These are phyloP conservation scores for Cryptocephalus moraei DNA, from an alignment of 2,888 invertebrate genomes.

Conservation along the genomic window DNA sequence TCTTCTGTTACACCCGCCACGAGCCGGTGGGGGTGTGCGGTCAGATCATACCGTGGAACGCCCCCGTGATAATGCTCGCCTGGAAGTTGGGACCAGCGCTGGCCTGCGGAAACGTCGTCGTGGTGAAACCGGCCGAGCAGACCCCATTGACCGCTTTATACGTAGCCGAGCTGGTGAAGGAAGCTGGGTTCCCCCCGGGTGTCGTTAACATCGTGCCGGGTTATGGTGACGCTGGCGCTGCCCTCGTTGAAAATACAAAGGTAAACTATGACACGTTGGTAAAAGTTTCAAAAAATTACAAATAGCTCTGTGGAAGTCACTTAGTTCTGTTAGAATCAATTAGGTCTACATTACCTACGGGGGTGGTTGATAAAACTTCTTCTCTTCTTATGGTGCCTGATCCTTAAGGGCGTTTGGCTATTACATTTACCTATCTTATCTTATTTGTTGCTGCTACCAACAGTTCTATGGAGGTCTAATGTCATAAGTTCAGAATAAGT, in stretches of 20 bases:
- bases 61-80: conserved; percentile 84
- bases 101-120: conserved; percentile 56
- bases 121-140: conserved; percentile 92
- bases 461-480: too few species aligned
- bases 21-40: conserved; percentile 94
- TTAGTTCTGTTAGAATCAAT: too few species aligned
- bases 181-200: conserved; percentile 88
- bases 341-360: too few species aligned
- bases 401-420: too few species aligned
- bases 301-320: too few species aligned
- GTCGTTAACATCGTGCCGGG: conserved; percentile 89
- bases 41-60: conserved; percentile 94
- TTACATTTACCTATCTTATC: too few species aligned
- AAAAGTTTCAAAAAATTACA: too few species aligned
- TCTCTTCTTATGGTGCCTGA: too few species aligned
- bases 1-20: conserved; percentile 73
- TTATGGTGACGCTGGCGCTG: conserved; percentile 74
- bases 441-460: too few species aligned
- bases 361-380: too few species aligned
- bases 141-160: conserved; percentile 87
- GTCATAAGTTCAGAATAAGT: too few species aligned
- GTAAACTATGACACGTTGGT: conserved; percentile 12
- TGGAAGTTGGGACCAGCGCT: conserved; percentile 83
- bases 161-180: conserved; percentile 71
- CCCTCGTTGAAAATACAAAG: conserved; percentile 55